These are phyloP conservation scores for Chrysina gloriosa DNA, from an alignment of 2,888 invertebrate genomes.

Conservation along the genomic window DNA sequence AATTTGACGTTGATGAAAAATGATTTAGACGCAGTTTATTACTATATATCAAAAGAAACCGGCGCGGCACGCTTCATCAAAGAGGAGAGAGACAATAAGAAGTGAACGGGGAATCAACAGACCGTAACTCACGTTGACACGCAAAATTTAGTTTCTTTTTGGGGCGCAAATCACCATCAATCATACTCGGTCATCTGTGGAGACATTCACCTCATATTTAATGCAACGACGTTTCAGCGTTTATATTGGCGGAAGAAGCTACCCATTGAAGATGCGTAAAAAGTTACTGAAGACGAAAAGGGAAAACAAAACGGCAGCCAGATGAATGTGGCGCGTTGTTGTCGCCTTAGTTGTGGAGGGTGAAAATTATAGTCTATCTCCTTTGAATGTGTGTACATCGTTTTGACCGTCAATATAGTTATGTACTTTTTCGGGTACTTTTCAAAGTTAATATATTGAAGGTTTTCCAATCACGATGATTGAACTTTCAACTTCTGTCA, in stretches of 20 bases:
- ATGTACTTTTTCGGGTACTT: too few species aligned
- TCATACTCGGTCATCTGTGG: slow-evolving; percentile 38
- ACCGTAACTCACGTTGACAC: slow-evolving; percentile 36
- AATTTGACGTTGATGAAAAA: slow-evolving; percentile 35
- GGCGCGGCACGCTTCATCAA: slow-evolving; percentile 7
- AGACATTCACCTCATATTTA: slow-evolving; percentile 20
- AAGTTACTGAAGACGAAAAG: neutral
- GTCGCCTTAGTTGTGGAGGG: neutral
- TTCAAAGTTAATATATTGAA: too few species aligned
- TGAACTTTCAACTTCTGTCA: too few species aligned
- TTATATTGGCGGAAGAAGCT: slow-evolving; percentile 16
- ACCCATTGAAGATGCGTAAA: slow-evolving; percentile 10
- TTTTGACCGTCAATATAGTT: too few species aligned
- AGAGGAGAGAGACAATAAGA: slow-evolving; percentile 16
- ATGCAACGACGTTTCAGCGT: slow-evolving; percentile 27
- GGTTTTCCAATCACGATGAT: too few species aligned
- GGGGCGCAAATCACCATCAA: slow-evolving; percentile 27
- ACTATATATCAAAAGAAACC: slow-evolving; percentile 20
- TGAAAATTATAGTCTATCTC: neutral
- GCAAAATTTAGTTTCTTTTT: slow-evolving; percentile 38
- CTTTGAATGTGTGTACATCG: neutral
- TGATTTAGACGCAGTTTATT: slow-evolving; percentile 22
- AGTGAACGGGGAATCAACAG: slow-evolving; percentile 22
- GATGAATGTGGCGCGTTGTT: neutral
- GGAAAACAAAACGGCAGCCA: neutral